phyloP scores from a whole-genome alignment of 2,797 vertebrate species.

The Pseudochirops cupreus region DNA sequence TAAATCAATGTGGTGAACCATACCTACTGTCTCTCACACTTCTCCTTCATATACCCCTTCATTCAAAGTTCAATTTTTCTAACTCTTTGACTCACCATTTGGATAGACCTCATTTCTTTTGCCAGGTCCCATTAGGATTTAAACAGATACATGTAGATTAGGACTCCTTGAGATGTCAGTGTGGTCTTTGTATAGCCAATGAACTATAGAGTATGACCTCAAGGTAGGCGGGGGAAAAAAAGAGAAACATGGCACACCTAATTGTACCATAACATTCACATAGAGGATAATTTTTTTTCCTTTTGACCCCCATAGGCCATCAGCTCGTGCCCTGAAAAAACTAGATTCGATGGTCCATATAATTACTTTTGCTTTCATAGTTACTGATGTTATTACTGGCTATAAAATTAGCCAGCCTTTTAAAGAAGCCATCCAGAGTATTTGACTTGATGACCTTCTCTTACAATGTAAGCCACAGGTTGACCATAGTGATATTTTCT shows the following conservation, averaged over 20 bases:
- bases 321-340: neutral
- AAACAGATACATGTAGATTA: neutral
- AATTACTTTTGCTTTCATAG: neutral
- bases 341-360: neutral
- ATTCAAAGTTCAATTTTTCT: neutral
- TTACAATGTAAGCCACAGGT: neutral
- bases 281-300: neutral
- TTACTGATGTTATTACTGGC: neutral
- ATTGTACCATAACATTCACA: neutral
- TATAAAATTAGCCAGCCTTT: slow-evolving; percentile 22
- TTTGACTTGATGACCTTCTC: neutral
- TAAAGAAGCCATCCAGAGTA: neutral
- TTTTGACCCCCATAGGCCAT: neutral
- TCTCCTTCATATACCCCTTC: fast-evolving
- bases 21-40: neutral
- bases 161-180: neutral
- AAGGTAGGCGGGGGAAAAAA: neutral
- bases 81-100: fast-evolving
- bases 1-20: neutral
- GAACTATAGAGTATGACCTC: neutral
- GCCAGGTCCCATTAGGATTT: too few species aligned
- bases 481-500: slow-evolving; percentile 1
- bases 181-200: neutral
- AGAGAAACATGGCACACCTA: neutral
- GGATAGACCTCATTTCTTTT: neutral